These are phyloP conservation scores for Morelia viridis DNA, from an alignment of 2,797 vertebrate species.

Conservation along the genomic window DNA sequence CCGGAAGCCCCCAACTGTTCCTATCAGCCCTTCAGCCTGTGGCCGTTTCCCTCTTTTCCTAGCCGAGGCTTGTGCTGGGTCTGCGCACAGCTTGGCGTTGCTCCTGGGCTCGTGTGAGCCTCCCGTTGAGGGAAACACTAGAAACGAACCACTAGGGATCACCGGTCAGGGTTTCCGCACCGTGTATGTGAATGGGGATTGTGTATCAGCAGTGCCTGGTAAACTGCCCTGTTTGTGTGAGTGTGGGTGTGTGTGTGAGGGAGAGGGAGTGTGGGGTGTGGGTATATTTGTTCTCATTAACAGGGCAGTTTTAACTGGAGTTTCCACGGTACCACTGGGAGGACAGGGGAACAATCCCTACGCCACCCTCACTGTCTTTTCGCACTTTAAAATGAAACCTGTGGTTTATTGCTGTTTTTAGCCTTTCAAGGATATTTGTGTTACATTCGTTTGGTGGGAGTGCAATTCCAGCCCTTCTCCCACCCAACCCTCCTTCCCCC, in stretches of 20 bases:
- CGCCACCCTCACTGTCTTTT: slow-evolving; percentile 38
- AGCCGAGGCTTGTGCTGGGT: not conserved
- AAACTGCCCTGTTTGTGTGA: not conserved
- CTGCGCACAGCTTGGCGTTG: not conserved
- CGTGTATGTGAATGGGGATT: not conserved
- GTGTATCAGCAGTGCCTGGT: not conserved
- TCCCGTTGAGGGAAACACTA: not conserved
- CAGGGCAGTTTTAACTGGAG: slow-evolving; percentile 38
- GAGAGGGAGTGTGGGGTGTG: not conserved
- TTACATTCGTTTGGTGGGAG: not conserved
- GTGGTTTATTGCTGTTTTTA: slow-evolving; percentile 24
- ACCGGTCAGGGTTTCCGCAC: not conserved
- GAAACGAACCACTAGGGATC: not conserved
- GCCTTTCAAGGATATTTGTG: slow-evolving; percentile 17
- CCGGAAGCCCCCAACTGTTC: not conserved
- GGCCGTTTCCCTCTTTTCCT: not conserved
- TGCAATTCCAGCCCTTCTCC: not conserved
- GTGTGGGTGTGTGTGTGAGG: accelerated
- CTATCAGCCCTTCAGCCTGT: not conserved
- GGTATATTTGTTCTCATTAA: not conserved
- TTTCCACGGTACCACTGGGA: slow-evolving; percentile 51
- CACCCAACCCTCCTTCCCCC: not conserved
- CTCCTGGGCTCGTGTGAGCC: not conserved
- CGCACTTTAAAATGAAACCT: slow-evolving; percentile 52
- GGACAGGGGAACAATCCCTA: slow-evolving; percentile 2